Evolutionary conservation across 1,140 invertebrate genomes (phyloP).

Genomic region (Agraylea sexmaculata): DNA sequence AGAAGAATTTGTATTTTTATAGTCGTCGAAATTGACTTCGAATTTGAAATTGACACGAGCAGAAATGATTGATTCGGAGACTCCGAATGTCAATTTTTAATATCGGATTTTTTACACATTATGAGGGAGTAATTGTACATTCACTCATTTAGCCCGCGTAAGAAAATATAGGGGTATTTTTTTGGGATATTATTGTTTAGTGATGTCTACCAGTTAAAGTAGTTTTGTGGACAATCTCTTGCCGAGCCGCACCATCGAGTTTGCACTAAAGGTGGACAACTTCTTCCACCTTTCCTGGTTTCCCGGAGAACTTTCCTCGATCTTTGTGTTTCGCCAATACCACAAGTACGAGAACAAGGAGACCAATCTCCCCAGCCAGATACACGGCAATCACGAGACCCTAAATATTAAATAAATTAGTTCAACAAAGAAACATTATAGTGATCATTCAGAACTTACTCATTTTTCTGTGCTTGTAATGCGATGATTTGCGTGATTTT

Average conservation of each 20-base stretch:
- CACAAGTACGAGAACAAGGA: slow-evolving; percentile 71
- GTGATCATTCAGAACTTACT: slow-evolving; percentile 22
- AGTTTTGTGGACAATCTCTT: slow-evolving; percentile 48
- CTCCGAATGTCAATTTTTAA: not conserved
- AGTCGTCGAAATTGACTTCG: not conserved
- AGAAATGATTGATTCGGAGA: not conserved
- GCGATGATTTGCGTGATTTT: slow-evolving; percentile 26
- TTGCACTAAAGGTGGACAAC: slow-evolving; percentile 70
- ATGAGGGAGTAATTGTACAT: not conserved
- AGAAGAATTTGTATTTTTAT: not conserved
- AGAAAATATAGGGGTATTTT: not conserved
- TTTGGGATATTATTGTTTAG: not conserved
- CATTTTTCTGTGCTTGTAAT: slow-evolving; percentile 24
- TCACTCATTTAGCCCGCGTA: not conserved
- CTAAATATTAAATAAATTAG: not conserved
- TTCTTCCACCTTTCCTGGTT: slow-evolving; percentile 58
- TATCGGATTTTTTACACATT: not conserved
- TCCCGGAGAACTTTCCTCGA: slow-evolving; percentile 62
- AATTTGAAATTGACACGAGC: not conserved
- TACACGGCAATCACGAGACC: slow-evolving; percentile 66
- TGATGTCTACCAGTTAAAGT: slow-evolving; percentile 39
- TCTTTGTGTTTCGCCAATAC: slow-evolving; percentile 74
- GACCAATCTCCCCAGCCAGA: slow-evolving; percentile 79
- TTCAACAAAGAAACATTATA: not conserved
- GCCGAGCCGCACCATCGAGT: slow-evolving; percentile 78